Evolutionary conservation across 1,140 invertebrate genomes (phyloP), one percentile per base, ranked within the genome.

Genomic region (Parasteatoda tepidariorum): DNA sequence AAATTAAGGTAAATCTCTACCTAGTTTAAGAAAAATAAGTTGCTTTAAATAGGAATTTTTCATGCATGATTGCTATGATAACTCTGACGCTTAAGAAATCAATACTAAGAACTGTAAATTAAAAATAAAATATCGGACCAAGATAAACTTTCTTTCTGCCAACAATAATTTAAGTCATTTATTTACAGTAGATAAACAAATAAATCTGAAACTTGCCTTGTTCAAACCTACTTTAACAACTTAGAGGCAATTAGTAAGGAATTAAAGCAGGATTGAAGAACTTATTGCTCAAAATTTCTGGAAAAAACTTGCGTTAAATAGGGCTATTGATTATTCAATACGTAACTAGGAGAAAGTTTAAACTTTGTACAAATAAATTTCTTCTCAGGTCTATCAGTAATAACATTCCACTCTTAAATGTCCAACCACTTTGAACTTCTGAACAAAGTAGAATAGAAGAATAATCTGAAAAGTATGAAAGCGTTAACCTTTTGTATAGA

Each of bases 321-420:
- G 55, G 71, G 33, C 33, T n/a, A 61, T 61, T 41, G 71, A 74
- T 61, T 74, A 74, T 74, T 74, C 71, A 61, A 74, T 55, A 74
- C 57, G 71, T 74, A 34, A 61, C 34, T 61, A 34, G 71, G 55
- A 74, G 26, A 61, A n/a, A 4, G 41, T 73, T 68, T 73, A 73
- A 73, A 73, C 28, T 73, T 73, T 57, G 24, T 34, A 31, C 41
- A 73, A 73, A 73, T 73, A 73, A 73, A 73, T 38, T 57, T 48
- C 54, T 30, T 73, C 28, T 31, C 13, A 73, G 57, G 54, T 54
- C 57, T 4, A 26, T 55, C 41, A 73, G 68, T 31, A 73, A 57
- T 55, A 30, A 48, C 28, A 41, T 9, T 9, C 18, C 15, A 24
- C 6, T 41, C 34, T 68, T 68, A 41, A 28, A 26, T 68, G 38